These are phyloP conservation scores for Fundulus diaphanus DNA, from an alignment of 2,797 vertebrate genomes.

Conservation along the genomic window DNA sequence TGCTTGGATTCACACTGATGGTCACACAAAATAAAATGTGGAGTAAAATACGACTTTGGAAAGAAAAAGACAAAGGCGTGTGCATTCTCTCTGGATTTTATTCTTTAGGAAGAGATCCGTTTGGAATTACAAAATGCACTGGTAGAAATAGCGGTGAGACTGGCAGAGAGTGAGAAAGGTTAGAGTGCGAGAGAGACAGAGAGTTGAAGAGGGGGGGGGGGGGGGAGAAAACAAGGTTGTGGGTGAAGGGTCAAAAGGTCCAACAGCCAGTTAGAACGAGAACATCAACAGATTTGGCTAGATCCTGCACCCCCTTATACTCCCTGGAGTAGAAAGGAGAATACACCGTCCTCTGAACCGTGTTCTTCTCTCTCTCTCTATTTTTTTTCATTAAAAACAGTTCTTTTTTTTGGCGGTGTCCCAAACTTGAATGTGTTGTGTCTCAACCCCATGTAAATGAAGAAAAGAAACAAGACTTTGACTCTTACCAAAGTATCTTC, in stretches of 20 bases:
- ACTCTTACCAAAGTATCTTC: conserved; percentile 73
- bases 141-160: conserved; percentile 84
- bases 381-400: conserved; percentile 67
- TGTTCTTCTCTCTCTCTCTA: conserved; percentile 69
- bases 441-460: conserved; percentile 79
- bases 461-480: conserved; percentile 66
- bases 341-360: conserved; percentile 70
- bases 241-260: conserved; percentile 70
- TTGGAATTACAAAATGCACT: conserved; percentile 87
- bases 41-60: neutral
- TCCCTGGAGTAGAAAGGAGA: conserved; percentile 64
- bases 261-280: conserved; percentile 66
- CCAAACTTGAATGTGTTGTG: conserved; percentile 83
- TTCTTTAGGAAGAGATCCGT: conserved; percentile 85
- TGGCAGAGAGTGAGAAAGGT: conserved; percentile 75
- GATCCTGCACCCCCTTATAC: conserved; percentile 73
- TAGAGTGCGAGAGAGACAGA: conserved; percentile 64
- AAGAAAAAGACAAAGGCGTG: conserved; percentile 53
- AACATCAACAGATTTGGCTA: conserved; percentile 66
- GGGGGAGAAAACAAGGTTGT: conserved; percentile 47
- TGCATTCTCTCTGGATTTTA: conserved; percentile 85
- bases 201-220: conserved; percentile 48
- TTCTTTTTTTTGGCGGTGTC: conserved; percentile 71
- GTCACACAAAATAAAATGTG: neutral
- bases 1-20: neutral